These are phyloP conservation scores for Gymnogyps californianus DNA, from an alignment of 2,113 vertebrate genomes.

Conservation along the genomic window DNA sequence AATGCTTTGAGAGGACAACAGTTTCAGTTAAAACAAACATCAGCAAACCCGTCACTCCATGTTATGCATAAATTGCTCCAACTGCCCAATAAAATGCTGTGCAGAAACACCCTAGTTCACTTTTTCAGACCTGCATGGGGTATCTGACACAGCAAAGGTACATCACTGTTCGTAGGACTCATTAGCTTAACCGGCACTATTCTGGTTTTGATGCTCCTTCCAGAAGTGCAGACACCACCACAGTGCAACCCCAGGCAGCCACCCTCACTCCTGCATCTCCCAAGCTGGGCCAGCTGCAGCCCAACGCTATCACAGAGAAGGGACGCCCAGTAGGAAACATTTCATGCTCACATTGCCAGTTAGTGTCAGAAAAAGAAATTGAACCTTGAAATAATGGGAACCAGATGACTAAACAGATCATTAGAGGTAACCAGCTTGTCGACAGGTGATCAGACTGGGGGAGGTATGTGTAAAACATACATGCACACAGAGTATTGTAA, in stretches of 20 bases:
- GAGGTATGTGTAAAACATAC: not conserved
- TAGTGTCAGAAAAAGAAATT: not conserved
- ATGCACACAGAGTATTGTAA: not conserved
- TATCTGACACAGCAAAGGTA: not conserved
- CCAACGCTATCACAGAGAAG: not conserved
- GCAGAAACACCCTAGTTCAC: not conserved
- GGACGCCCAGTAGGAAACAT: not conserved
- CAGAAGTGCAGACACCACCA: not conserved
- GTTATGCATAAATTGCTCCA: not conserved
- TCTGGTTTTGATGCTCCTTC: not conserved
- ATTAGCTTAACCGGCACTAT: not conserved
- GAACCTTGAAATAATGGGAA: not conserved
- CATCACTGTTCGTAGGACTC: rapidly evolving
- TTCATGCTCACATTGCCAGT: not conserved
- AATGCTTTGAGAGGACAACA: not conserved
- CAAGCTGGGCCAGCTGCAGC: not conserved
- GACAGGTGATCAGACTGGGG: not conserved
- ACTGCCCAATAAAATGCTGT: not conserved
- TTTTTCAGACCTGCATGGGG: not conserved
- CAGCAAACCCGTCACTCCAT: not conserved
- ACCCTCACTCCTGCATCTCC: not conserved
- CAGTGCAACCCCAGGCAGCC: rapidly evolving
- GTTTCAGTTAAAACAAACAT: not conserved
- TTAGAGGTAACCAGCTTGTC: not conserved
- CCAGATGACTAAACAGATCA: not conserved